Evolutionary conservation across 2,888 invertebrate genomes (phyloP).

Genomic region (Steinernema hermaphroditum): DNA sequence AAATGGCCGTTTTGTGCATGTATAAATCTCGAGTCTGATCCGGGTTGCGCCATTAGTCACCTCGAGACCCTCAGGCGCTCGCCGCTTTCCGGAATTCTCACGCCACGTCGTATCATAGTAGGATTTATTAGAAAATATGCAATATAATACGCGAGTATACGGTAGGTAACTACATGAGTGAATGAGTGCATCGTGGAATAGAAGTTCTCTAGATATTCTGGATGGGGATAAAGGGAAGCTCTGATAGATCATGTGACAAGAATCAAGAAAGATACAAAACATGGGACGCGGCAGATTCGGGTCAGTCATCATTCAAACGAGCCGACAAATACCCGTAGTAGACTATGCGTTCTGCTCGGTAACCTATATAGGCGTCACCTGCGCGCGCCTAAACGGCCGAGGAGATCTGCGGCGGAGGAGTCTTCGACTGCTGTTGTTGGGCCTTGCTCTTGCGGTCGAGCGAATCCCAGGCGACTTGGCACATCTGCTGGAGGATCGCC

Average conservation of each 20-base stretch:
- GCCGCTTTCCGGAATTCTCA: too few relatives aligned
- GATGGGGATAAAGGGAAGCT: neutral
- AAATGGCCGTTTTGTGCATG: neutral
- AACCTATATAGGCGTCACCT: conserved; percentile 7
- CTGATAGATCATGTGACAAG: neutral
- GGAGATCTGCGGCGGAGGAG: conserved; percentile 16
- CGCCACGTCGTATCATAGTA: too few relatives aligned
- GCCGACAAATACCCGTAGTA: conserved; percentile 25
- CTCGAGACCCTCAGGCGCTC: too few relatives aligned
- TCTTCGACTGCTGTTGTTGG: conserved; percentile 20
- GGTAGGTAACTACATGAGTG: too few relatives aligned
- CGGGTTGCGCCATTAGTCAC: too few relatives aligned
- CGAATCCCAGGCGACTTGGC: conserved; percentile 32
- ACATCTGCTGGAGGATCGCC: conserved; percentile 32
- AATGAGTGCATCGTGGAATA: too few relatives aligned
- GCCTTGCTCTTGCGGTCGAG: conserved; percentile 32
- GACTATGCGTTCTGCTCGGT: conserved; percentile 23
- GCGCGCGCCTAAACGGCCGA: neutral
- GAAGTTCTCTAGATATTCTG: too few relatives aligned
- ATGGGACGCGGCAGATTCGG: conserved; percentile 24
- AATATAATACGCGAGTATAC: too few relatives aligned
- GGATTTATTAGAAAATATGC: too few relatives aligned
- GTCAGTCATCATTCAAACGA: conserved; percentile 27
- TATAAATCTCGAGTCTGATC: conserved; percentile 22
- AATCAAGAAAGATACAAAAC: neutral